These are phyloP conservation scores for Odocoileus virginianus DNA, from an alignment of 2,113 vertebrate species.

Conservation along the genomic window DNA sequence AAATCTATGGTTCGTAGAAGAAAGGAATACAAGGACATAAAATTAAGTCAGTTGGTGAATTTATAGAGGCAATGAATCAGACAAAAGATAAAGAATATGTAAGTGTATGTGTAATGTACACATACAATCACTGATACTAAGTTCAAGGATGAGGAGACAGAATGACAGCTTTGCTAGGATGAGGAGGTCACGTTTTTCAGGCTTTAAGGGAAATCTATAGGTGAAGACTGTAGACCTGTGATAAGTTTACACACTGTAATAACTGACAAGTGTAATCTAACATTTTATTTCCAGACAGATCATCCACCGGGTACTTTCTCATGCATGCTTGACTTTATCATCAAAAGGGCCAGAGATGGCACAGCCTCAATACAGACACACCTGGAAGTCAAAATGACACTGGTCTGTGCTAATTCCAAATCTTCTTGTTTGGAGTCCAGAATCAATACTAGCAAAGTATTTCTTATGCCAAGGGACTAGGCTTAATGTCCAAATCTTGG, in stretches of 20 bases:
- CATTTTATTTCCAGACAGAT: constrained; percentile 11
- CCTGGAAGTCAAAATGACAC: not conserved
- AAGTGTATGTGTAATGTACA: not conserved
- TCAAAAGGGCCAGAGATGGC: not conserved
- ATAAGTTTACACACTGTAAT: not conserved
- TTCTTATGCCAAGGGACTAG: constrained; percentile 31
- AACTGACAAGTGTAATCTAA: constrained; percentile 2
- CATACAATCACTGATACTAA: not conserved
- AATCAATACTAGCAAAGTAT: constrained; percentile 18
- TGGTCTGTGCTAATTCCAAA: not conserved
- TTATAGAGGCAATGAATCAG: not conserved
- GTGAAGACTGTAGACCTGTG: not conserved
- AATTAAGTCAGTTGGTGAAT: constrained; percentile 14
- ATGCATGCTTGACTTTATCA: not conserved
- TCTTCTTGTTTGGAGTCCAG: constrained; percentile 12
- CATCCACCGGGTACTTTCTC: not conserved
- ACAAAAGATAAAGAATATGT: not conserved
- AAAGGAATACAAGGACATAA: constrained; percentile 3
- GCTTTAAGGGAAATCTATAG: not conserved
- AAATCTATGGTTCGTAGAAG: not conserved
- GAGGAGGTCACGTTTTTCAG: not conserved
- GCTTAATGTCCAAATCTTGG: constrained; percentile 51
- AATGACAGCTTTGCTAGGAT: not conserved
- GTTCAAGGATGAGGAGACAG: not conserved
- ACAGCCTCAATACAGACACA: not conserved